Base-by-base conservation (phyloP, 2,888 invertebrate genomes). In the Lobophora halterata region DNA sequence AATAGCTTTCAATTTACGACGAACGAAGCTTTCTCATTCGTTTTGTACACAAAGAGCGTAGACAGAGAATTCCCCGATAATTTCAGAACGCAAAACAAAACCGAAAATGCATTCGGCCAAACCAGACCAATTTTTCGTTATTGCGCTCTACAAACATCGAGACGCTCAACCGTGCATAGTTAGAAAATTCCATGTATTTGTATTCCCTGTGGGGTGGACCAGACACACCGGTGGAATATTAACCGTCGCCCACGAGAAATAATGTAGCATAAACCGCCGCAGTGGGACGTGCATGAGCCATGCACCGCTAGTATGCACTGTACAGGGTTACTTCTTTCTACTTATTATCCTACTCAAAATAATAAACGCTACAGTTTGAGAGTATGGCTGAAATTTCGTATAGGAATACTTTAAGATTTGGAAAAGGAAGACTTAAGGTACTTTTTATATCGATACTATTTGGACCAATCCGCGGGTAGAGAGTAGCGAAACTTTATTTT, bases 221-320 rank as follows among this genome's bases (percentile, higher is more conserved):
- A 59, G 66, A 71, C 77, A n/a, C n/a, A 70, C 68, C 60, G 62
- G 31, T 52, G 61, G 81, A 82, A 82, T 82, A 79, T 73, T 75
- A 83, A 82, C 74, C 59, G 65, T 55, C 46, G 55, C 51, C 61
- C 65, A 66, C 57, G 65, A 74, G 79, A 75, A 79, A 74, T 81
- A 80, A 80, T 75, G 79, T 76, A 70, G 78, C 74, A 76, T 76
- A 76, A 79, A 77, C 76, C 68, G 73, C 71, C 67, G 74, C 73
- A 71, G 65, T 52, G 68, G 70, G 67, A 77, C 78, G 79, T 79
- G 81, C 72, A 75, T 67, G 66, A 65, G 56, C 55, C 63, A 64
- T 70, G 55, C 52, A 51, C 45, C 51, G 51, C 54, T 58, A 57
- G 55, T 63, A 58, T 65, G 65, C 61, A 58, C n/a, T 17, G 17